Conservation (phyloP, 92 coral and sea anemone species). For the Anthopleura xanthogrammica region DNA sequence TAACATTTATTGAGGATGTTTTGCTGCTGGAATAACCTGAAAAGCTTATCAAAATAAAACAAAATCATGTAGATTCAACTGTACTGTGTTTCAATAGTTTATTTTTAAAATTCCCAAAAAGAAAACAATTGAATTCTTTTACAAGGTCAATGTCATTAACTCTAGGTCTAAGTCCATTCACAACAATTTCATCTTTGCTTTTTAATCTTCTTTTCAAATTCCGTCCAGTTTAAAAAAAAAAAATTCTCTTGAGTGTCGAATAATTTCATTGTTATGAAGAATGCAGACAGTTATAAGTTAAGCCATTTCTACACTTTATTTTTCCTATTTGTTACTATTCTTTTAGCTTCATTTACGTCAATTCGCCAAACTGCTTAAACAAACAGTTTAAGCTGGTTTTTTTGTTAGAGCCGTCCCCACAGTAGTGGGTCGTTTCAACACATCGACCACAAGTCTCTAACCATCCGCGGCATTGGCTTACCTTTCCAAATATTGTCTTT, state of each 20-base stretch:
- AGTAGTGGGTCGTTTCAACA: slow-evolving; percentile 15
- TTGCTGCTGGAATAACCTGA: no score
- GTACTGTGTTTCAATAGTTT: no score
- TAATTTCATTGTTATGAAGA: no score
- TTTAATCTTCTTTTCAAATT: not conserved
- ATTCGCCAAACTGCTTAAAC: not conserved
- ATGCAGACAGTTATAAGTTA: no score
- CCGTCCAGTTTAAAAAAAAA: not conserved
- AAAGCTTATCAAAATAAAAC: no score
- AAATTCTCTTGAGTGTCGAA: no score
- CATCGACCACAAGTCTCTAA: not conserved
- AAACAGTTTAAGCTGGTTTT: not conserved
- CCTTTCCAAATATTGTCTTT: slow-evolving; percentile 11
- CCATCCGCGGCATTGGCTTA: not conserved
- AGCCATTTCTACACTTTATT: not conserved
- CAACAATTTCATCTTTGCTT: not conserved
- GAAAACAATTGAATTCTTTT: not conserved
- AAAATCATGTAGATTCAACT: no score
- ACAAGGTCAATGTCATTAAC: slow-evolving; percentile 6
- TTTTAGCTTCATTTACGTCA: not conserved
- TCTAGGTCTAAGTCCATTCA: not conserved
- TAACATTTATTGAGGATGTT: no score
- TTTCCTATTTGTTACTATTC: not conserved
- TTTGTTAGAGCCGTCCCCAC: slow-evolving; percentile 19
- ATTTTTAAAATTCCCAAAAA: not conserved